These are phyloP conservation scores for Neodiprion pinetum DNA, from an alignment of 1,140 invertebrate species.

Conservation along the genomic window DNA sequence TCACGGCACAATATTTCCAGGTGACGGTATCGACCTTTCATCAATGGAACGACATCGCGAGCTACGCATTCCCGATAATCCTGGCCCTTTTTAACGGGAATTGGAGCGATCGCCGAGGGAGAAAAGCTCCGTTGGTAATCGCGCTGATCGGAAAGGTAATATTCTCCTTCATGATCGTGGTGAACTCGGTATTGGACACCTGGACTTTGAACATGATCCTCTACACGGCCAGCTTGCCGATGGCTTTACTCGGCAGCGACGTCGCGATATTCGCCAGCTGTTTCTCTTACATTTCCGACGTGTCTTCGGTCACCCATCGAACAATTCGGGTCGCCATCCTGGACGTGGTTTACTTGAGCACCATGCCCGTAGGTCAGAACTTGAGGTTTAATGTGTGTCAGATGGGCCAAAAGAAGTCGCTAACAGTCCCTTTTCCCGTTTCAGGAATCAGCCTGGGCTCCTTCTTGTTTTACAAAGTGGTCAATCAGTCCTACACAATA, in stretches of 20 bases:
- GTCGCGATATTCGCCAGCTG: slow-evolving; percentile 77
- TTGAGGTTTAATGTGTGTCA: not conserved
- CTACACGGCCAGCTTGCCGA: slow-evolving; percentile 75
- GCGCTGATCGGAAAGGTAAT: slow-evolving; percentile 76
- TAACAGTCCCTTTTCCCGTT: slow-evolving; percentile 31
- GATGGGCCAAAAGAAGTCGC: slow-evolving; percentile 12
- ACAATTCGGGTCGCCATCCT: slow-evolving; percentile 77
- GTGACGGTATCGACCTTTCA: slow-evolving; percentile 74
- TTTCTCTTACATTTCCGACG: slow-evolving; percentile 78
- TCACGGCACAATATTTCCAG: slow-evolving; percentile 50
- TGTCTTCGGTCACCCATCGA: slow-evolving; percentile 67
- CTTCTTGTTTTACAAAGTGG: slow-evolving; percentile 64
- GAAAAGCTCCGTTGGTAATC: slow-evolving; percentile 73
- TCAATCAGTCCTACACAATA: slow-evolving; percentile 68
- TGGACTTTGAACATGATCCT: slow-evolving; percentile 80
- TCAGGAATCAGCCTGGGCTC: slow-evolving; percentile 60
- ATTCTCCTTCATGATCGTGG: slow-evolving; percentile 74
- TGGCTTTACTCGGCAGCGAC: slow-evolving; percentile 75
- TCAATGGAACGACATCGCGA: slow-evolving; percentile 76
- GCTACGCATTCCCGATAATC: slow-evolving; percentile 73
- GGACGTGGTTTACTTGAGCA: slow-evolving; percentile 75
- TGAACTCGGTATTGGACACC: slow-evolving; percentile 68
- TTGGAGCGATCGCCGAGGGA: slow-evolving; percentile 75
- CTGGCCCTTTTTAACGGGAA: slow-evolving; percentile 79
- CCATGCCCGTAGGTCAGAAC: slow-evolving; percentile 73